Conservation (phyloP, 2,797 vertebrate species). For the Agapornis canus region DNA sequence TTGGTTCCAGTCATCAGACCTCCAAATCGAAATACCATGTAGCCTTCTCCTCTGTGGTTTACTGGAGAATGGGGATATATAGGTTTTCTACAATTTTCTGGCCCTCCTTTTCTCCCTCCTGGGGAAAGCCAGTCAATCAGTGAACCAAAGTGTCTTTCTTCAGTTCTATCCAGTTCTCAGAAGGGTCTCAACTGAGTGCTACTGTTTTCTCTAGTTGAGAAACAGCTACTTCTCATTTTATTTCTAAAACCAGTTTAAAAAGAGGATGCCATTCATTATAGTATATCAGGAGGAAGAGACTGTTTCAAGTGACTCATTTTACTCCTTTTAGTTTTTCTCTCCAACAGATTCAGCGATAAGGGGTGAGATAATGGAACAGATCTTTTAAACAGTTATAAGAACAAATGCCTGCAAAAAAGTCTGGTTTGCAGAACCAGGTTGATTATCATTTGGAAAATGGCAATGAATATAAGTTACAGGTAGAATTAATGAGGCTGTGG, state of each 20-base stretch:
- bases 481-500: neutral
- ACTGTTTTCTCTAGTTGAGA: neutral
- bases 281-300: neutral
- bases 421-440: neutral
- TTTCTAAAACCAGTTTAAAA: neutral
- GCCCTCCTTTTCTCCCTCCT: neutral
- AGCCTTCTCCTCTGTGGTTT: neutral
- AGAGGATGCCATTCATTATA: neutral
- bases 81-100: neutral
- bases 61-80: neutral
- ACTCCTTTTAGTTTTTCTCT: neutral
- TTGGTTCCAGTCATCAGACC: neutral
- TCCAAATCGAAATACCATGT: neutral
- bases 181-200: neutral
- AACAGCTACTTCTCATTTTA: neutral
- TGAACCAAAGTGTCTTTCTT: neutral
- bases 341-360: neutral
- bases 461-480: neutral
- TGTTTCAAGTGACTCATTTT: neutral
- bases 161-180: neutral
- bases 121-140: neutral
- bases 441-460: neutral
- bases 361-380: neutral
- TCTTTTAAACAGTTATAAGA: neutral
- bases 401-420: neutral